Evolutionary conservation across 2,888 invertebrate species (phyloP), one percentile per base, ranked within the genome.

Genomic region (Suillia variegata): DNA sequence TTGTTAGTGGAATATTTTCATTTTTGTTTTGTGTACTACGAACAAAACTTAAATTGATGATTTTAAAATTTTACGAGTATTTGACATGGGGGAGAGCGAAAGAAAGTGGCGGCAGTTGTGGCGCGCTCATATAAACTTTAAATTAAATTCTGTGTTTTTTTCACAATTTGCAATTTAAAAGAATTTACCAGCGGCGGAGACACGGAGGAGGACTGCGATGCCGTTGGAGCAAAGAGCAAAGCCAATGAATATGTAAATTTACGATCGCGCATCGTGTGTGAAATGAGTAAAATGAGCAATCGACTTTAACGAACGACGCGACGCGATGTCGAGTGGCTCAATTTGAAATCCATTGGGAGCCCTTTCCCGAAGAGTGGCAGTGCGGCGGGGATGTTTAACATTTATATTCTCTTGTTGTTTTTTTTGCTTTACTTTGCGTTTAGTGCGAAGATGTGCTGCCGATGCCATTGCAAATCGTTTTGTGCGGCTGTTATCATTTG

Each of bases 161-260:
- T 38, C n/a, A 4, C 45, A 45, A 8, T 38, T 38, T 13, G n/a
- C 38, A 38, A 38, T 38, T 38, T 38, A 38, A 13, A 38, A 38
- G n/a, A 38, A 38, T 38, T 10, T 6, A 26, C 5, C 26, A 26
- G 10, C 26, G 10, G 10, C 26, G 10, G 10, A 5, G 10, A 26
- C 26, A 26, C 5, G 26, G 5, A 26, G 26, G 10, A 26, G 26
- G n/a, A n/a, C n/a, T n/a, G n/a, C n/a, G n/a, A n/a, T n/a, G n/a
- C n/a, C n/a, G n/a, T n/a, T n/a, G n/a, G n/a, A n/a, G 26, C 26
- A 10, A 6, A 26, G 26, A 26, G 42, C 45, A 13, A 33, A 13
- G 12, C 42, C 49, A 20, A 56, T 56, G 55, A 49, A 56, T 56
- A 56, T 56, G 55, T 56, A 56, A 56, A 56, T 56, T 56, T 56